Percentiles rank a stretch among this genome's conserved stretches.
Conservation (phyloP, 2,113 vertebrate genomes). For the Catharus fuscescens region DNA sequence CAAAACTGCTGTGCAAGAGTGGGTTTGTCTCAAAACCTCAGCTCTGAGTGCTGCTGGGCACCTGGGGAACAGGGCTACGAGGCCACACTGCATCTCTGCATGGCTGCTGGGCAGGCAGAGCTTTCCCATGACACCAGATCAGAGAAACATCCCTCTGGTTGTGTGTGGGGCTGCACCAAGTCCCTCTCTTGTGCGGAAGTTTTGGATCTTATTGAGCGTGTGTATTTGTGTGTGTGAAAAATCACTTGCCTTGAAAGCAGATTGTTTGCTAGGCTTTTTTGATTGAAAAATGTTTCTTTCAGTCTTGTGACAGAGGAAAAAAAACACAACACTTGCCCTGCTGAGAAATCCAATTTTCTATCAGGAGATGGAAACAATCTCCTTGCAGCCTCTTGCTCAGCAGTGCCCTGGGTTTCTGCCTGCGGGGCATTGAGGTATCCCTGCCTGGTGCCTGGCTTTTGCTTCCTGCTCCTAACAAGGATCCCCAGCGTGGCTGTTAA, state of each 20-base stretch:
- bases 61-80: not conserved
- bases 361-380: not conserved
- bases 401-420: not conserved
- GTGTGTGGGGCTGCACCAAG: not conserved
- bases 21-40: not conserved
- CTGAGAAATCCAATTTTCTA: slow-evolving; percentile 47
- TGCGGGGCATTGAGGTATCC: not conserved
- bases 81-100: not conserved
- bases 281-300: slow-evolving; percentile 21
- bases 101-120: not conserved
- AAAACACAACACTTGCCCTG: not conserved
- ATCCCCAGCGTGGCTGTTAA: not conserved
- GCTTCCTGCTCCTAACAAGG: not conserved
- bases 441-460: not conserved
- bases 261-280: not conserved
- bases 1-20: not conserved
- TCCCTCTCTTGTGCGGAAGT: not conserved
- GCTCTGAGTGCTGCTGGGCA: not conserved
- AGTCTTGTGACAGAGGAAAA: not conserved
- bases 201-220: not conserved
- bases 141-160: not conserved
- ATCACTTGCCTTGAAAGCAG: not conserved
- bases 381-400: not conserved
- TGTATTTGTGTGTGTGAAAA: not conserved
- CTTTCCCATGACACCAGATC: not conserved